A percentile compares a stretch with the other conserved stretches of the same genome.
Conservation (phyloP, 64 coral and sea anemone genomes). For the Porites lutea region DNA sequence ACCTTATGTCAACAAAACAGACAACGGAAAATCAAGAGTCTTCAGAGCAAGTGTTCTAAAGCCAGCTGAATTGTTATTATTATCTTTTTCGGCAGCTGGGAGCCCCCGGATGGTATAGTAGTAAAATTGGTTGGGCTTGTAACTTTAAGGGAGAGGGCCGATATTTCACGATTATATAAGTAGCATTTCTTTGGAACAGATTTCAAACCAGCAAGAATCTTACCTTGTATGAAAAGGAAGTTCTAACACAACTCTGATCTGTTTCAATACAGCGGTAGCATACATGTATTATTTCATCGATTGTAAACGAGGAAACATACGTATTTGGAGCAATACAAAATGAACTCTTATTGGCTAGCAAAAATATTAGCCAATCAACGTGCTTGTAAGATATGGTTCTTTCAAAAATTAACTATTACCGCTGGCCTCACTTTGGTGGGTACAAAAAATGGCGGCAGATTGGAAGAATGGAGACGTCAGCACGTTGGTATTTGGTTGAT, state of each 20-base stretch:
- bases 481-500: background rate
- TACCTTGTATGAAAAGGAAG: background rate
- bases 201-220: background rate
- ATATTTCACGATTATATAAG: background rate
- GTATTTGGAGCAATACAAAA: background rate
- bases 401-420: background rate
- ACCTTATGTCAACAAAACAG: too few relatives aligned
- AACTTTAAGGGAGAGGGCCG: too few relatives aligned
- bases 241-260: background rate
- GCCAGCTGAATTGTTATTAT: too few relatives aligned
- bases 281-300: too few relatives aligned
- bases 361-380: constrained; percentile 44
- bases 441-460: constrained; percentile 70
- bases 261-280: too few relatives aligned
- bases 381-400: background rate
- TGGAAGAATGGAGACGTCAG: background rate
- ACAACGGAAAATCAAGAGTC: too few relatives aligned
- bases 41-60: too few relatives aligned
- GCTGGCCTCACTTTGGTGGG: constrained; percentile 26
- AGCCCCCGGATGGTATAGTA: too few relatives aligned
- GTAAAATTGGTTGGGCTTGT: too few relatives aligned
- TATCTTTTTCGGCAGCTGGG: too few relatives aligned
- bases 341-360: background rate
- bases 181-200: background rate
- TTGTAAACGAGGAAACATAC: background rate